Evolutionary conservation across 2,888 invertebrate species (phyloP).

Genomic region (Mimumesa dahlbomi): DNA sequence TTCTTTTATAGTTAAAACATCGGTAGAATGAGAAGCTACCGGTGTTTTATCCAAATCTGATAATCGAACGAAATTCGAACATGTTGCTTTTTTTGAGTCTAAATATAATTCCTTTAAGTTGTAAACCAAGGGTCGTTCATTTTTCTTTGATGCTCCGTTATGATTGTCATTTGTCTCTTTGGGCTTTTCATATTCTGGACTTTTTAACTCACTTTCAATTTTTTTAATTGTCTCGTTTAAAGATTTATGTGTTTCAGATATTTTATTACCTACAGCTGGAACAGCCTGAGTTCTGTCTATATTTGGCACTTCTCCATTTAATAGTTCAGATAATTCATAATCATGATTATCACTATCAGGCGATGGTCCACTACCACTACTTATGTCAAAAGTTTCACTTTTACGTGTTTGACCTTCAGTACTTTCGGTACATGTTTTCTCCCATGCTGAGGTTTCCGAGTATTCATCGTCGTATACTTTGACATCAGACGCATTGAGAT

Average conservation of each 20-base stretch:
- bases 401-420: conserved; percentile 74
- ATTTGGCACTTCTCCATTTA: conserved; percentile 62
- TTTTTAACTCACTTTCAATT: conserved; percentile 73
- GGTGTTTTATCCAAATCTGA: conserved; percentile 89
- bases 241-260: conserved; percentile 73
- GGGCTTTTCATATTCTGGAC: conserved; percentile 62
- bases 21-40: conserved; percentile 80
- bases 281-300: conserved; percentile 48
- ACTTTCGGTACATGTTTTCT: conserved; percentile 74
- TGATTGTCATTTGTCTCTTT: conserved; percentile 45
- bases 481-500: conserved; percentile 37
- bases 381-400: conserved; percentile 77
- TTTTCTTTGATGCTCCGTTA: conserved; percentile 65
- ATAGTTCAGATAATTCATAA: conserved; percentile 69
- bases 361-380: conserved; percentile 75
- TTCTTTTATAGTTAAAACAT: conserved; percentile 64
- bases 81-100: conserved; percentile 77
- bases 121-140: conserved; percentile 77
- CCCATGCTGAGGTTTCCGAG: conserved; percentile 75
- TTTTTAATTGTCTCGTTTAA: conserved; percentile 75
- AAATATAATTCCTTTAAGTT: conserved; percentile 76
- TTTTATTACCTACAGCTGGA: conserved; percentile 63
- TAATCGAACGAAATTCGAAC: conserved; percentile 86
- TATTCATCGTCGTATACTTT: conserved; percentile 69
- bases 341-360: conserved; percentile 74